These are phyloP conservation scores for Magallana nippona DNA, from an alignment of 2,888 invertebrate genomes.

Conservation along the genomic window DNA sequence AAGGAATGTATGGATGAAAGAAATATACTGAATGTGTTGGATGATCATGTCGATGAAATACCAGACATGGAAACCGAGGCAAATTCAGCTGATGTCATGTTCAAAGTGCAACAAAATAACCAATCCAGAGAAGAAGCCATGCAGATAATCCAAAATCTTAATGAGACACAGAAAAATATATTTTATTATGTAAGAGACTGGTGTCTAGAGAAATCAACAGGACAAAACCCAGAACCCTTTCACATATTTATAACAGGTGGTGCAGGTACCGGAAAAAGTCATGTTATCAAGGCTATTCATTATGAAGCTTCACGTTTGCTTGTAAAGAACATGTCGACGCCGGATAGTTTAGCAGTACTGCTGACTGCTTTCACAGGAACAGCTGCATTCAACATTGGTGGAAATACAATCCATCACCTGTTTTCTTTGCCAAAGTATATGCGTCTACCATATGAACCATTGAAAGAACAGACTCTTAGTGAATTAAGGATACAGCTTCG, in stretches of 20 bases:
- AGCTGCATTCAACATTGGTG: conserved; percentile 54
- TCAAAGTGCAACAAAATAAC: too few relatives aligned
- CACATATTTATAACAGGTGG: conserved; percentile 45
- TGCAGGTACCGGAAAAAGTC: conserved; percentile 44
- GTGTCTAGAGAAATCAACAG: too few relatives aligned
- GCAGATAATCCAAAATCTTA: too few relatives aligned
- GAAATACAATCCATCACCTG: conserved; percentile 65
- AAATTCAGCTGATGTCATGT: too few relatives aligned
- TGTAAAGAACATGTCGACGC: neutral
- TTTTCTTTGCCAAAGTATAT: conserved; percentile 48
- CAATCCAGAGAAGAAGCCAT: too few relatives aligned
- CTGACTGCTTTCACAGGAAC: conserved; percentile 58
- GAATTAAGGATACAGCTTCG: conserved; percentile 47
- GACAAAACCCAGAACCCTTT: conserved; percentile 6
- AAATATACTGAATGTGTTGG: neutral
- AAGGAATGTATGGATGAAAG: conserved; percentile 25
- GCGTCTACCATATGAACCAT: conserved; percentile 41
- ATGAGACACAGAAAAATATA: too few relatives aligned
- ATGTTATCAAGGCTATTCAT: conserved; percentile 32
- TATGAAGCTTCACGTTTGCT: conserved; percentile 39
- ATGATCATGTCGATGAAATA: too few relatives aligned
- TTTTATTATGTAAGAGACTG: too few relatives aligned
- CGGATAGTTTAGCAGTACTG: conserved; percentile 51
- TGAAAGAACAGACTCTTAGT: conserved; percentile 49
- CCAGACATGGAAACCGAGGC: too few relatives aligned